These are phyloP conservation scores for Tetragnatha versicolor DNA, from an alignment of 1,140 invertebrate genomes.

Conservation along the genomic window DNA sequence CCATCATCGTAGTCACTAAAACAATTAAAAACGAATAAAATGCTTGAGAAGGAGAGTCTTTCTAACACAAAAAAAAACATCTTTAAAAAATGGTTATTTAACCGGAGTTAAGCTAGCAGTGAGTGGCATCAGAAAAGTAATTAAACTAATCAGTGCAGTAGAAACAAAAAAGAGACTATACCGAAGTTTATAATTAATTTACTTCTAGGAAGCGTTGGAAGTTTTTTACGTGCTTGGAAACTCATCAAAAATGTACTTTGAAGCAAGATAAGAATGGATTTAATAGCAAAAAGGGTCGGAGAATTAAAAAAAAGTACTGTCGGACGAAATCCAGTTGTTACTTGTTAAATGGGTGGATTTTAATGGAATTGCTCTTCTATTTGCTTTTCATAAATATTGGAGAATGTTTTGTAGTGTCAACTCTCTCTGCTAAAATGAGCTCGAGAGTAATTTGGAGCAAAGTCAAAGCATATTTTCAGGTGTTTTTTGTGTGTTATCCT, in stretches of 20 bases:
- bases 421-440: too few species aligned
- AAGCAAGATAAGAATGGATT: constrained; percentile 27
- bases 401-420: too few species aligned
- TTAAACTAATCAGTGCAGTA: constrained; percentile 53
- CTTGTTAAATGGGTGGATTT: background rate
- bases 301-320: constrained; percentile 7
- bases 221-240: constrained; percentile 15
- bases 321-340: constrained; percentile 38
- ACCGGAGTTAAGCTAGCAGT: constrained; percentile 13
- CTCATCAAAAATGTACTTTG: constrained; percentile 33
- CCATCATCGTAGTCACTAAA: constrained; percentile 4
- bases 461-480: too few species aligned
- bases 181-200: constrained; percentile 52
- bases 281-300: constrained; percentile 18
- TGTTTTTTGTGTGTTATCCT: too few species aligned
- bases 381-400: too few species aligned
- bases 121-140: constrained; percentile 43
- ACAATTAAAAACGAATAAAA: constrained; percentile 48
- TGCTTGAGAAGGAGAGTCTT: constrained; percentile 8
- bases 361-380: too few species aligned
- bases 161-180: constrained; percentile 37
- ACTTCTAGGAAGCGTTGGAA: constrained; percentile 10
- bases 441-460: too few species aligned
- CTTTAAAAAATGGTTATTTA: background rate
- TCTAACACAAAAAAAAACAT: background rate